These are phyloP conservation scores for Stictocephala bisonia DNA, from an alignment of 2,888 invertebrate species.

Conservation along the genomic window DNA sequence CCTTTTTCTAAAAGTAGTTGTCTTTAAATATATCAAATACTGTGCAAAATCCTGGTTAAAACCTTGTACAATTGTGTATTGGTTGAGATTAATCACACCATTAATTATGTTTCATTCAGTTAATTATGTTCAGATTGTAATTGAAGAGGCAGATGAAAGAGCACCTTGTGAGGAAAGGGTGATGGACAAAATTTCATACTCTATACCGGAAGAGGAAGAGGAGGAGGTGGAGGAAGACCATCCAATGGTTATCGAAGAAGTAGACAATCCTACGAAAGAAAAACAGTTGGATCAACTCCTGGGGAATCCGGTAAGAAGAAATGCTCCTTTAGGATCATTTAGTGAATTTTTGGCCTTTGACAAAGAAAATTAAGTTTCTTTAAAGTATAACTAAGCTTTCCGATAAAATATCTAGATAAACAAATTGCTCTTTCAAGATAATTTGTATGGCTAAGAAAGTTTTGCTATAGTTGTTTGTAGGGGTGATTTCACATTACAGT, in stretches of 20 bases:
- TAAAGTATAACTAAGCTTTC: too few species aligned
- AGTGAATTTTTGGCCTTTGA: conserved; percentile 42
- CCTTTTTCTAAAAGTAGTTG: too few species aligned
- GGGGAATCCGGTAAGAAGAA: conserved; percentile 34
- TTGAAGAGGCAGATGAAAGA: conserved; percentile 22
- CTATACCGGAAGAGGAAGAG: conserved; percentile 40
- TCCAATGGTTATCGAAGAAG: conserved; percentile 5
- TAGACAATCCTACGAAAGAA: background rate
- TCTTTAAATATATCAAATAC: too few species aligned
- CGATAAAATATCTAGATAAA: too few species aligned
- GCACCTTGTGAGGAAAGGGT: conserved; percentile 16
- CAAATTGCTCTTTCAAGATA: too few species aligned
- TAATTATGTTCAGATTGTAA: background rate
- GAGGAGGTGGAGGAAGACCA: conserved; percentile 15
- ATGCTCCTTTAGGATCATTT: conserved; percentile 33
- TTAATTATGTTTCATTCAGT: background rate
- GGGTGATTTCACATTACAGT: too few species aligned
- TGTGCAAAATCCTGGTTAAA: too few species aligned
- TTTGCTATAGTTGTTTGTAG: too few species aligned
- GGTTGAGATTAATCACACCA: background rate
- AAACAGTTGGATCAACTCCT: conserved; percentile 9
- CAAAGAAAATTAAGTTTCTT: conserved; percentile 30
- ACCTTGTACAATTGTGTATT: background rate
- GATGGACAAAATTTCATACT: conserved; percentile 17
- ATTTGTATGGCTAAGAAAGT: too few species aligned